Conservation (phyloP, 2,888 invertebrate species). For the Thecophora atra region DNA sequence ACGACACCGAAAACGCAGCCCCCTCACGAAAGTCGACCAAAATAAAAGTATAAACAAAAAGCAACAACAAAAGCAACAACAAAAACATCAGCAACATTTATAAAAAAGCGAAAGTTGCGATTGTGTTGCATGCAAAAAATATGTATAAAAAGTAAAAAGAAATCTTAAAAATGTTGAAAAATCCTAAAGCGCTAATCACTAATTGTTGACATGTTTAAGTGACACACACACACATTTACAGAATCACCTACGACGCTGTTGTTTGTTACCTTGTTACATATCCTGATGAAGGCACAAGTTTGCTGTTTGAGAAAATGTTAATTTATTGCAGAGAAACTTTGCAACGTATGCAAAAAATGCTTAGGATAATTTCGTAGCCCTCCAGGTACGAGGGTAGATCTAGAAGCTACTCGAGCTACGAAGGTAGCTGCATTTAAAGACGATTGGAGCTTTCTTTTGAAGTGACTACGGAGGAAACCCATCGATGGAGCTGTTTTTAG, state of each 20-base stretch:
- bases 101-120: constrained; percentile 17
- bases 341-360: too few species aligned
- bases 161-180: background rate
- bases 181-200: constrained; percentile 28
- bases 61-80: constrained; percentile 1
- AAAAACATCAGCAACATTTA: background rate
- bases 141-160: constrained; percentile 1
- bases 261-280: constrained; percentile 6
- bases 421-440: too few species aligned
- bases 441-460: too few species aligned
- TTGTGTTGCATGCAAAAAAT: background rate
- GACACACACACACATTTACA: constrained; percentile 8
- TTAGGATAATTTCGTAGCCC: too few species aligned
- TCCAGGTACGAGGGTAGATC: too few species aligned
- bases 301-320: constrained; percentile 1
- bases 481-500: too few species aligned
- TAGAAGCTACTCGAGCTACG: too few species aligned
- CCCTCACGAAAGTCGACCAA: background rate
- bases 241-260: background rate
- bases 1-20: background rate
- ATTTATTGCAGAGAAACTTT: too few species aligned
- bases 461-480: too few species aligned
- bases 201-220: constrained; percentile 16
- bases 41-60: background rate
- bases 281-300: constrained; percentile 12